Evolutionary conservation across 1,140 invertebrate genomes (phyloP).

Genomic region (Choristoneura fumiferana): DNA sequence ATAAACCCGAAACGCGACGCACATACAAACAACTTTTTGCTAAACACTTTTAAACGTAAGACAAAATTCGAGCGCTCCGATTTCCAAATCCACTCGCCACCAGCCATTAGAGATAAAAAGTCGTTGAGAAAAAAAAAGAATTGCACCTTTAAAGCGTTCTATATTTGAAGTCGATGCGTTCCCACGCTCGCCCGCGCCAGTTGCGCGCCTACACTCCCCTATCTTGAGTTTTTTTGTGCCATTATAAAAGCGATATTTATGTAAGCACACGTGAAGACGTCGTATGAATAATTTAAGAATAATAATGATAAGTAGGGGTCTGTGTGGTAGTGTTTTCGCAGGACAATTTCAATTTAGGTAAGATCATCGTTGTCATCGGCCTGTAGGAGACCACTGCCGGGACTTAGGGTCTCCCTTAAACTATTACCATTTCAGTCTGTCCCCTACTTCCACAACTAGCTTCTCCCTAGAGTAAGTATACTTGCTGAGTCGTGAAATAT

Average conservation of each 20-base stretch:
- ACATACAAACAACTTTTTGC: constrained; percentile 25
- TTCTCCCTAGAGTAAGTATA: too few species aligned
- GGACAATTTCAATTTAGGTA: too few species aligned
- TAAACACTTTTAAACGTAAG: constrained; percentile 24
- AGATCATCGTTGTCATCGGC: too few species aligned
- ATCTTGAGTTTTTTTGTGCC: constrained; percentile 54
- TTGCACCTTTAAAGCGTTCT: constrained; percentile 75
- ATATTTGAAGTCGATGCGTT: constrained; percentile 70
- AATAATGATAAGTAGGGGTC: constrained; percentile 5
- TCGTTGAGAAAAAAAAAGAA: constrained; percentile 58
- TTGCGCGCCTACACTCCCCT: constrained; percentile 62
- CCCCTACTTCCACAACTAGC: too few species aligned
- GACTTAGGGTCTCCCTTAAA: too few species aligned
- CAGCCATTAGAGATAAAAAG: constrained; percentile 56
- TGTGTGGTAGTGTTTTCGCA: too few species aligned
- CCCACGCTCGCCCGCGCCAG: constrained; percentile 75
- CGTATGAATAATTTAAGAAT: constrained; percentile 17
- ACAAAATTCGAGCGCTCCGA: constrained; percentile 36
- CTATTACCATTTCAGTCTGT: too few species aligned
- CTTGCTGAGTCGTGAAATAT: too few species aligned
- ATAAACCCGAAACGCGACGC: constrained; percentile 14
- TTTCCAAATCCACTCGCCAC: constrained; percentile 49
- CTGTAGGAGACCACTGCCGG: too few species aligned
- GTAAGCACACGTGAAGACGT: constrained; percentile 34
- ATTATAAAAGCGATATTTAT: constrained; percentile 54